Evolutionary conservation across 2,888 invertebrate species (phyloP).

Genomic region (Drosophila fulvimacula): DNA sequence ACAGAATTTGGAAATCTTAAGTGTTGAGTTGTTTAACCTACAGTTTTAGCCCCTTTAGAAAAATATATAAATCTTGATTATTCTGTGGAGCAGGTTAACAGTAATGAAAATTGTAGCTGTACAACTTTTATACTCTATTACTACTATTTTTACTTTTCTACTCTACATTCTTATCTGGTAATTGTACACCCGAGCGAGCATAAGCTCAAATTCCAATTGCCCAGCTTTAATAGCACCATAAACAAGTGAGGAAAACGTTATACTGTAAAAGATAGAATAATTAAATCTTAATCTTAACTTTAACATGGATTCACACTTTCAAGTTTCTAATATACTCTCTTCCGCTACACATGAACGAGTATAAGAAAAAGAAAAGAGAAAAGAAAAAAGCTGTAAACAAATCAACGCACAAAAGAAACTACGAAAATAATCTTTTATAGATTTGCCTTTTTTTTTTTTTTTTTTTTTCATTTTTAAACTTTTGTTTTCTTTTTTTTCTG

Average conservation of each 20-base stretch:
- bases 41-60: not conserved
- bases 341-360: not conserved
- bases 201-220: not conserved
- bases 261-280: not conserved
- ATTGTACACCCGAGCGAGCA: not conserved
- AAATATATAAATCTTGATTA: not conserved
- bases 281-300: not conserved
- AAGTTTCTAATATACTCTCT: not conserved
- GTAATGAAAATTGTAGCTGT: too few relatives aligned
- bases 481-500: slow-evolving; percentile 28
- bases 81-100: not conserved
- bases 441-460: slow-evolving; percentile 52
- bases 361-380: slow-evolving; percentile 1
- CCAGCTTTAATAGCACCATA: not conserved
- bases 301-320: too few relatives aligned
- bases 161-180: not conserved
- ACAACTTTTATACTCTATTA: too few relatives aligned
- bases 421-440: slow-evolving; percentile 78
- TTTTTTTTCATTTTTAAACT: slow-evolving; percentile 3
- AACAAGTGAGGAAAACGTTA: not conserved
- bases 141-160: not conserved
- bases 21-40: not conserved
- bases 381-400: slow-evolving; percentile 78
- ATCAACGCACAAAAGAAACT: slow-evolving; percentile 79
- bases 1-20: not conserved